Evolutionary conservation across 2,888 invertebrate species (phyloP), one percentile per base, ranked within the genome.

Genomic region (Conops quadrifasciatus): DNA sequence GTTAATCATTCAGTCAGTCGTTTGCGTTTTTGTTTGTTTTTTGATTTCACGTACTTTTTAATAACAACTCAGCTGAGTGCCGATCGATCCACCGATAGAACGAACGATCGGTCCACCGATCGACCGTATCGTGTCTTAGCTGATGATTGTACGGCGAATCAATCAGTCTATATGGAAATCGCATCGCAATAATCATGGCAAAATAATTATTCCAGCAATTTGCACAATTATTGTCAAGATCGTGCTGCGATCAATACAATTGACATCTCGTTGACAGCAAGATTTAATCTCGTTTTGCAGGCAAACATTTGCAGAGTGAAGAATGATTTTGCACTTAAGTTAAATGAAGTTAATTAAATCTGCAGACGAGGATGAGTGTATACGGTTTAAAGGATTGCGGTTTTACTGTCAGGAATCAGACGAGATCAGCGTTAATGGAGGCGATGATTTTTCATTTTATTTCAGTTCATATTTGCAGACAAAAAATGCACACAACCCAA

Each of bases 361-460:
- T 13, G 49, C 5, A 13, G 9, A n/a, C 21, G 5, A 19, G 21
- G 53, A 13, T 4, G 24, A 5, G 53, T 56, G 19, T 1, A 0
- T 56, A n/a, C n/a, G n/a, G 21, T n/a, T 56, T 56, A 56, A 56
- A 56, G 53, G 53, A 56, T 24, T 56, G 53, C 53, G 53, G 36
- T 36, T 9, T 36, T 36, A 7, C 36, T 36, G 36, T 7, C 36
- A 36, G 36, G 53, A 24, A n/a, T 56, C 53, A 21, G 13, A 3
- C 49, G 11, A 15, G 49, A 49, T 49, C 45, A 36, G 7, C 43
- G 43, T 45, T 58, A 26, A 45, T 58, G 58, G 26, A 53, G 43
- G 21, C n/a, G 66, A 81, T 79, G 79, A 80, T 75, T 77, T 78
- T 78, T 77, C 81, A 78, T 56, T 66, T 21, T 21, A 65, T 65